Evolutionary conservation across 1,140 invertebrate genomes (phyloP), one percentile per base, ranked within the genome.

Genomic region (Drosophila insularis): DNA sequence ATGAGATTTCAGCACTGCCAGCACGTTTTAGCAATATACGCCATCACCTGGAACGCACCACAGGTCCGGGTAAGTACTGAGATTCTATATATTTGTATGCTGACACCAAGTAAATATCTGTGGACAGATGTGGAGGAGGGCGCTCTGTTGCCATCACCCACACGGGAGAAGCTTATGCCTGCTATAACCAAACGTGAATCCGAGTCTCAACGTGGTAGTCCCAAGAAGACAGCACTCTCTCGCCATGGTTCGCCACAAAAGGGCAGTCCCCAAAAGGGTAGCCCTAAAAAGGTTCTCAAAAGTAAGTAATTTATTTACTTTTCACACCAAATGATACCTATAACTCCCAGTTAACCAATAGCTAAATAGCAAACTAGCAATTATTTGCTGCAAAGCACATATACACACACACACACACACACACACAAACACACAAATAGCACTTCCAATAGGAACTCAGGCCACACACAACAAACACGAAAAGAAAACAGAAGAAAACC

Each of bases 21-120:
- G 91, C 81, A 89, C 93, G 90, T 89, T 92, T 81, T 72, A 93
- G 92, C 74, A 93, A 95, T 91, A 94, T 95, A 75, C 93, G 95
- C 72, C 95, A 95, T 92, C 95, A 95, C 90, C 93, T 95, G 74
- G 95, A 95, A 92, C 93, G 95, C 84, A 95, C 95, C 53, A 95
- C 94, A 64, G 95, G 95, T 79, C 92, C 93, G 90, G 94, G 93
- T 94, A 92, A 92, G 75, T 61, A 27, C 27, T 27, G 5, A 27
- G 27, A 27, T 27, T 27, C 27, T 27, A 0, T 0, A 27, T 27
- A 27, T 5, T 0, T 27, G 27, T 27, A 6, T 27, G 4, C 27
- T 27, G 27, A 27, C n/a, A 37, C 35, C 3, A 37, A 37, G 11
- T 4, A 13, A 37, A 37, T n/a, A n/a, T 23, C 40, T n/a, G n/a